These are phyloP conservation scores for chimpanzee (Pan troglodytes) DNA, from an alignment of 2,113 vertebrate species.

Conservation along the genomic window DNA sequence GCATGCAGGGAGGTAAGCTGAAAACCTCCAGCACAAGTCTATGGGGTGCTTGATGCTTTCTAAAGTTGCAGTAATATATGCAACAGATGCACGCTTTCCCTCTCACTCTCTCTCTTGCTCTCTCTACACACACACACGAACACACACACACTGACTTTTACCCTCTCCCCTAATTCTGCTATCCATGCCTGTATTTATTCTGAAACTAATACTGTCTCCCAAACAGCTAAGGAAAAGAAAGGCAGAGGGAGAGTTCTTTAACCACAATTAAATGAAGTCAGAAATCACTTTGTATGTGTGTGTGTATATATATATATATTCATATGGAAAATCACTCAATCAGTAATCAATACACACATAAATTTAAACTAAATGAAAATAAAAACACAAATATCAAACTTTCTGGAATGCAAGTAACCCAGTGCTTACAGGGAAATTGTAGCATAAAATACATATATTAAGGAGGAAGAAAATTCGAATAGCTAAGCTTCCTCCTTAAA, in stretches of 20 bases:
- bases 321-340: background rate
- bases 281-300: background rate
- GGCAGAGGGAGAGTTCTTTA: background rate
- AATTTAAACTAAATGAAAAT: background rate
- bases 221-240: background rate
- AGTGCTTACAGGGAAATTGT: background rate
- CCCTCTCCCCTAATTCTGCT: background rate
- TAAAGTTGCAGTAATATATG: no score
- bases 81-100: no score
- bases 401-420: background rate
- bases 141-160: background rate
- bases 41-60: background rate
- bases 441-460: background rate
- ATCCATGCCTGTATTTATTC: background rate
- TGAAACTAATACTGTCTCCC: background rate
- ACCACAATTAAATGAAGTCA: background rate
- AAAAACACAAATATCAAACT: background rate
- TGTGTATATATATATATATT: no score
- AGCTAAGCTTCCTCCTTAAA: no score
- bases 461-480: background rate
- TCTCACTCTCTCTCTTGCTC: background rate
- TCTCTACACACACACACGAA: background rate
- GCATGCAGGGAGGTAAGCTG: background rate
- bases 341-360: background rate
- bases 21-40: background rate